phyloP scores from a whole-genome alignment of 2,797 vertebrate genomes.

The Rhinichthys osculus region DNA sequence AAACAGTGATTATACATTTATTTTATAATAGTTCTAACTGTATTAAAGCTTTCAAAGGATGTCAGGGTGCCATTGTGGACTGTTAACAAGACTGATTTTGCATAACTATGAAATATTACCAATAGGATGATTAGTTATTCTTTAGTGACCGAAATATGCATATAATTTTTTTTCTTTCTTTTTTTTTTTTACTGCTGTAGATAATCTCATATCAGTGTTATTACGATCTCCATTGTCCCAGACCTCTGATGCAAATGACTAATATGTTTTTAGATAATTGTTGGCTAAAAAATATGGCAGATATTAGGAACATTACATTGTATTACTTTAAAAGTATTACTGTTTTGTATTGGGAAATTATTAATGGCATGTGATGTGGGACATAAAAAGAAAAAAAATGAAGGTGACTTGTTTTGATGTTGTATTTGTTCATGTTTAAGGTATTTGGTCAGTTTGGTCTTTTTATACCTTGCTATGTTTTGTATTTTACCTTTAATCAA shows the following conservation, averaged over 20 bases:
- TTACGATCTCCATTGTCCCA: neutral
- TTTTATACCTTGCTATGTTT: slow-evolving; percentile 62
- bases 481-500: slow-evolving; percentile 59
- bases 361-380: slow-evolving; percentile 52
- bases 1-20: neutral
- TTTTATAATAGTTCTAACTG: neutral
- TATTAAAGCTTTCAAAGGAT: slow-evolving; percentile 3
- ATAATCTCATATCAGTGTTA: neutral
- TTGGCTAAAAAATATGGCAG: neutral
- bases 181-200: neutral
- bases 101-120: neutral
- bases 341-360: slow-evolving; percentile 11
- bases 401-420: slow-evolving; percentile 56
- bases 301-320: neutral
- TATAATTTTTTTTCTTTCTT: no score
- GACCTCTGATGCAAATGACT: slow-evolving; percentile 21
- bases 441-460: slow-evolving; percentile 60
- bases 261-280: neutral
- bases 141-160: neutral
- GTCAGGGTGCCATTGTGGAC: neutral
- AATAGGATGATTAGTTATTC: neutral
- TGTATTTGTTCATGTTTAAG: slow-evolving; percentile 53
- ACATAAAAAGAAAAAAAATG: slow-evolving; percentile 39
- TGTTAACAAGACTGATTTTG: neutral
- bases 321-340: slow-evolving; percentile 8